Evolutionary conservation across 2,113 vertebrate species (phyloP), one percentile per base, ranked within the genome.

Genomic region (Passer domesticus): DNA sequence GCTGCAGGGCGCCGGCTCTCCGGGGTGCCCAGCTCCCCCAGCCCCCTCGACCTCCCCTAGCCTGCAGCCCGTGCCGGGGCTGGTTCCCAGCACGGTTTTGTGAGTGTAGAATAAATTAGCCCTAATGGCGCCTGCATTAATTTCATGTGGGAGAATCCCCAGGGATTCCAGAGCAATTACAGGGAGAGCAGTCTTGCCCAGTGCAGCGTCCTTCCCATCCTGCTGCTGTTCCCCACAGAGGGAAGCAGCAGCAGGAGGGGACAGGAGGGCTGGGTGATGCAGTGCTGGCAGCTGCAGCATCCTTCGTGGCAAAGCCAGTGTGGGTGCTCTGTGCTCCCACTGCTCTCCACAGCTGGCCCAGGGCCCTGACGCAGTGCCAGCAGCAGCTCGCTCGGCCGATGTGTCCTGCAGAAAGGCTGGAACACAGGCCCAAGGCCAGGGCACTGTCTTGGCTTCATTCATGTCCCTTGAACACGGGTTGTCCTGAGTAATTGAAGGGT

Each of bases 71-170:
- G 0, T 58, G 91, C 89, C 49, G 5, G 21, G 81, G 89, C 94
- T 59, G 7, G 87, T 74, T 94, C 94, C 80, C 88, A 53, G 85
- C 75, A n/a, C 1, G 68, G 73, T 13, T 88, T 52, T 62, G 83
- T 78, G 88, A 89, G 86, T 7, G 88, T 58, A 84, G 79, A 92
- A 80, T 90, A 78, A 93, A 93, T 95, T 92, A 94, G 69, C 66
- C 73, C 22, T 22, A 24, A 84, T 93, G 94, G 93, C 83, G 86
- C 93, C 94, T 93, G 88, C 92, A 64, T 94, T 96, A 81, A 95
- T 96, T 96, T 87, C 13, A 21, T 56, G 94, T 96, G 95, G 92
- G 90, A 95, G 94, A 94, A 94, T 93, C 93, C 92, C 90, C 87
- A 60, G 85, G 52, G 90, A 88, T 87, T 90, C 68, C 90, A 84